These are phyloP conservation scores for Drosophila paracracens DNA, from an alignment of 2,888 invertebrate genomes.

Conservation along the genomic window DNA sequence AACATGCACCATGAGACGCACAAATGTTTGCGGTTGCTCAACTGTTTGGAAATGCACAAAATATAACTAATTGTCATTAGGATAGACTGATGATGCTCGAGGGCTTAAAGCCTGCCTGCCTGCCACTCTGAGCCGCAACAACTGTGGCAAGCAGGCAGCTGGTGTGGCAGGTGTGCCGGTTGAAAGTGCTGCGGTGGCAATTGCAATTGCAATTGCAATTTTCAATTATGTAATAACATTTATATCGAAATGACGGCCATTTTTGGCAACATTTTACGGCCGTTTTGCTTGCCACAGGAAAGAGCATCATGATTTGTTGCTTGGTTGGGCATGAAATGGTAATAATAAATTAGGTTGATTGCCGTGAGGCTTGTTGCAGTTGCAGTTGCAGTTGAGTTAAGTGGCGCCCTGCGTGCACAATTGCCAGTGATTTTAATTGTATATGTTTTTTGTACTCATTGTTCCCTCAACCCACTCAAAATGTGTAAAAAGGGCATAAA, in stretches of 20 bases:
- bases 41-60: conserved; percentile 26
- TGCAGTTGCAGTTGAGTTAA: conserved; percentile 27
- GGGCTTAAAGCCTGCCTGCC: conserved; percentile 18
- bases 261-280: conserved; percentile 25
- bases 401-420: conserved; percentile 5
- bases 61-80: conserved; percentile 51
- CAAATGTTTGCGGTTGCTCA: conserved; percentile 22
- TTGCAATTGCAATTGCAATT: conserved; percentile 59
- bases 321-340: neutral
- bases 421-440: conserved; percentile 19
- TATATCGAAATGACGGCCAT: conserved; percentile 47
- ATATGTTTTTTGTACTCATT: neutral
- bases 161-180: neutral
- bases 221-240: conserved; percentile 66
- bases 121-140: conserved; percentile 16
- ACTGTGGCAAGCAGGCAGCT: conserved; percentile 11
- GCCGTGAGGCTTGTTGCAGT: conserved; percentile 53
- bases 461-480: neutral
- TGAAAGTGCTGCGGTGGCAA: conserved; percentile 11
- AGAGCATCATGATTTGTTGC: neutral
- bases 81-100: conserved; percentile 29
- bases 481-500: neutral
- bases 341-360: conserved; percentile 80
- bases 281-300: conserved; percentile 7
- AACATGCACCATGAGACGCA: conserved; percentile 14